A percentile compares a stretch with the other conserved stretches of the same genome.
Conservation (phyloP, 2,113 vertebrate species). For the Cariama cristata region DNA sequence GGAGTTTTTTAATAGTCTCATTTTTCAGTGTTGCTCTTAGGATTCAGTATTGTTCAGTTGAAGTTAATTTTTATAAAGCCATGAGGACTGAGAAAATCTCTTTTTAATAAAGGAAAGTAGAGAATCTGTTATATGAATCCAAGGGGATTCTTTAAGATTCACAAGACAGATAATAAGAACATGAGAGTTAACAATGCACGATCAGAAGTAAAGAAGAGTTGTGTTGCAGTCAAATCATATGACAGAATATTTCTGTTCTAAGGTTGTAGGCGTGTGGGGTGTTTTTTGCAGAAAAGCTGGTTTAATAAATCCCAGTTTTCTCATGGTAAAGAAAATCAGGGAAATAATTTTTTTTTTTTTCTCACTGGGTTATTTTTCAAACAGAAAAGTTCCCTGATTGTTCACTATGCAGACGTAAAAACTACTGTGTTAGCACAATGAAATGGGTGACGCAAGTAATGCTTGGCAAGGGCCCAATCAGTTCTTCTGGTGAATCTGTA, state of each 20-base stretch:
- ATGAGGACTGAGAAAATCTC: not conserved
- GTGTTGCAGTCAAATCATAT: not conserved
- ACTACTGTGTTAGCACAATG: not conserved
- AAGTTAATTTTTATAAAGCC: not conserved
- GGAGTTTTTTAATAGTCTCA: not conserved
- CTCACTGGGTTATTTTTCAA: not conserved
- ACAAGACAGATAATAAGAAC: not conserved
- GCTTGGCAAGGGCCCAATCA: not conserved
- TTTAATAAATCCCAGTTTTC: not conserved
- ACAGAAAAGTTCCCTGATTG: not conserved
- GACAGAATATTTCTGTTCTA: not conserved
- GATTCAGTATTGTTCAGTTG: not conserved
- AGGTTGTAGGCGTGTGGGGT: fast-evolving
- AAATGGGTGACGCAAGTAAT: not conserved
- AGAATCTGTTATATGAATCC: not conserved
- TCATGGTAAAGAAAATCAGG: not conserved
- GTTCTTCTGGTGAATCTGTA: not conserved
- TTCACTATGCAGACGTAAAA: not conserved
- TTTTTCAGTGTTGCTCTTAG: not conserved
- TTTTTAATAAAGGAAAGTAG: not conserved
- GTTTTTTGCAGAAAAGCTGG: not conserved
- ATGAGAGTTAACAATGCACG: not conserved
- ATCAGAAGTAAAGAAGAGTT: not conserved
- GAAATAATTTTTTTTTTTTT: not conserved
- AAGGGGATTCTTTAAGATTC: not conserved